These are phyloP conservation scores for Gymnobelideus leadbeateri DNA, from an alignment of 2,113 vertebrate species.

Conservation along the genomic window DNA sequence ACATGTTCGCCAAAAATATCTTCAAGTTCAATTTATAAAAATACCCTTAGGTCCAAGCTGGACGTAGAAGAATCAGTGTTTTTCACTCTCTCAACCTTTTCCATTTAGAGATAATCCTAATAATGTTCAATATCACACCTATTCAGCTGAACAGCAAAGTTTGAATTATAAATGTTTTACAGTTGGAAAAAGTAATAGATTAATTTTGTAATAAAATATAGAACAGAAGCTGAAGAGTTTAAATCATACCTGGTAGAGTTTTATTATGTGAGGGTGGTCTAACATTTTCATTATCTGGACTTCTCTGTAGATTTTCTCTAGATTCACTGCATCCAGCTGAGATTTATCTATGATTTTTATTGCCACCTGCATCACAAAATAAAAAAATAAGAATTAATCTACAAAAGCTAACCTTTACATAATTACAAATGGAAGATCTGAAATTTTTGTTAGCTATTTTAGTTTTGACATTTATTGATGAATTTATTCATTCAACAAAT, in stretches of 20 bases:
- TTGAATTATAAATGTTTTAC: neutral
- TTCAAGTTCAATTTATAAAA: neutral
- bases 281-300: slow-evolving; percentile 99
- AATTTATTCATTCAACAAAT: slow-evolving; percentile 38
- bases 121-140: neutral
- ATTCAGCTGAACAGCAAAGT: slow-evolving; percentile 11
- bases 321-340: slow-evolving; percentile 96
- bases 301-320: slow-evolving; percentile 98
- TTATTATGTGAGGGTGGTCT: slow-evolving; percentile 98
- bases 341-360: slow-evolving; percentile 99
- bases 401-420: neutral
- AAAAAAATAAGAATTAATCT: slow-evolving; percentile 67
- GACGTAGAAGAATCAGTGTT: neutral
- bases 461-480: slow-evolving; percentile 28
- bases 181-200: slow-evolving; percentile 44
- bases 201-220: slow-evolving; percentile 31
- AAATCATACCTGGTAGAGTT: slow-evolving; percentile 95
- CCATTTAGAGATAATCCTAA: slow-evolving; percentile 41
- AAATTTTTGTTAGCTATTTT: slow-evolving; percentile 6
- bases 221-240: neutral
- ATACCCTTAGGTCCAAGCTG: neutral
- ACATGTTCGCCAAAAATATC: neutral
- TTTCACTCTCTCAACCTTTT: slow-evolving; percentile 50
- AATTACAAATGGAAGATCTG: neutral
- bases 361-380: slow-evolving; percentile 89